Base-by-base conservation (phyloP, 2,888 invertebrate species). In the Plemyria rubiginata region DNA sequence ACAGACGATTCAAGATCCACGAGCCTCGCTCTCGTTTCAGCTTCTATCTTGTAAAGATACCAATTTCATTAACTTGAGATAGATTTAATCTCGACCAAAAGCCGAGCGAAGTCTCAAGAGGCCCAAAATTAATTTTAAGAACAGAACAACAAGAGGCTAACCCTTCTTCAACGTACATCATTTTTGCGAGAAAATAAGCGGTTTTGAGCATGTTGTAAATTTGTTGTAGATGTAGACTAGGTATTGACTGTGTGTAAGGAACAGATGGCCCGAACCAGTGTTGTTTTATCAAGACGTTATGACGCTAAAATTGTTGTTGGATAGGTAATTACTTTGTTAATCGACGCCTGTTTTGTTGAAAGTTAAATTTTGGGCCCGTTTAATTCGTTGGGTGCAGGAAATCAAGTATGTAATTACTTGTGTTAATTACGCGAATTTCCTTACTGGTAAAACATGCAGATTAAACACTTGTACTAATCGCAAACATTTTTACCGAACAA, bases 51-150 rank as follows among this genome's bases (percentile, higher is more conserved):
- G 79, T 80, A 82, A 76, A 76, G 74, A 79, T 76, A 82, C 77
- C 73, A 75, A 80, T 82, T 86, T 86, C 80, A 87, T 88, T 87
- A 86, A 81, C 82, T 86, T 75, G 74, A 83, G 82, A 88, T 87
- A 79, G 85, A 81, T 82, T 85, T 87, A 88, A 90, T 90, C 86
- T 87, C 72, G 76, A 77, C 79, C 75, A 73, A 79, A 76, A 79
- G 77, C 77, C 78, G 71, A 81, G 74, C 80, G 70, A 69, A 79
- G 78, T 85, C 85, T 90, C 89, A 81, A 90, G 90, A 88, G 88
- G 88, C 83, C 78, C 73, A 85, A 91, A 22, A 90, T 90, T 91
- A 90, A 90, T 88, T 86, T 88, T 82, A 86, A 89, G 85, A 89
- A 88, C 88, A 87, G 83, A 85, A 79, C 85, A 86, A 86, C 84